These are phyloP conservation scores for Scolanthus callimorphus DNA, from an alignment of 92 coral and sea anemone species.

Conservation along the genomic window DNA sequence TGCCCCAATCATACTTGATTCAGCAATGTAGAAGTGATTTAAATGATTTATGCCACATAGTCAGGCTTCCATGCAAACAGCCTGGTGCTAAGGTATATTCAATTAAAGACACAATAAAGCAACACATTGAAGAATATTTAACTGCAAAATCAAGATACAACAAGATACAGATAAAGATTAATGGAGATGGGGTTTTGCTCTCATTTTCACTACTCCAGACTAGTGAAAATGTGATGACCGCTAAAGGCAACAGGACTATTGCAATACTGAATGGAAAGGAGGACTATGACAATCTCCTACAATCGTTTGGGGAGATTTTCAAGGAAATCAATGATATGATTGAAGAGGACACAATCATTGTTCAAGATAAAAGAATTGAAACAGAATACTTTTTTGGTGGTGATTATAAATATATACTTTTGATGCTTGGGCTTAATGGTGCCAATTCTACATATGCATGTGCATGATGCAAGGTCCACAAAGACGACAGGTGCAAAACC, in stretches of 20 bases:
- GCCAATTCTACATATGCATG: no score
- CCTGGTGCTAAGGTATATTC: constrained; percentile 38
- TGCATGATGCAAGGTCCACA: constrained; percentile 51
- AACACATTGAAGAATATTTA: constrained; percentile 4
- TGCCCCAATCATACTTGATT: constrained; percentile 20
- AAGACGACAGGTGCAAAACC: constrained; percentile 36
- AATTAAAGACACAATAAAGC: constrained; percentile 3
- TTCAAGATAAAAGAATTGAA: no score
- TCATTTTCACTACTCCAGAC: constrained; percentile 48
- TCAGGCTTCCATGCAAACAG: constrained; percentile 6
- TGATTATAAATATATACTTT: constrained; percentile 45
- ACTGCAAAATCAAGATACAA: no score
- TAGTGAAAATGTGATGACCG: constrained; percentile 46
- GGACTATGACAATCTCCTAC: constrained; percentile 35
- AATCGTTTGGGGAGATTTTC: constrained; percentile 50
- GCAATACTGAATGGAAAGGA: no score
- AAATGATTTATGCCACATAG: constrained; percentile 56
- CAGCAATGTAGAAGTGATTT: constrained; percentile 21
- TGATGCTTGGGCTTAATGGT: no score
- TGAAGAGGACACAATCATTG: constrained; percentile 19
- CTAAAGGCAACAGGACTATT: constrained; percentile 52
- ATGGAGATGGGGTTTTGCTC: constrained; percentile 66
- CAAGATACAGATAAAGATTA: constrained; percentile 50
- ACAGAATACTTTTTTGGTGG: constrained; percentile 51
- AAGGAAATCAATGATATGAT: constrained; percentile 41